Conservation (phyloP, 2,888 invertebrate species). For the Leptodirus hochenwartii region DNA sequence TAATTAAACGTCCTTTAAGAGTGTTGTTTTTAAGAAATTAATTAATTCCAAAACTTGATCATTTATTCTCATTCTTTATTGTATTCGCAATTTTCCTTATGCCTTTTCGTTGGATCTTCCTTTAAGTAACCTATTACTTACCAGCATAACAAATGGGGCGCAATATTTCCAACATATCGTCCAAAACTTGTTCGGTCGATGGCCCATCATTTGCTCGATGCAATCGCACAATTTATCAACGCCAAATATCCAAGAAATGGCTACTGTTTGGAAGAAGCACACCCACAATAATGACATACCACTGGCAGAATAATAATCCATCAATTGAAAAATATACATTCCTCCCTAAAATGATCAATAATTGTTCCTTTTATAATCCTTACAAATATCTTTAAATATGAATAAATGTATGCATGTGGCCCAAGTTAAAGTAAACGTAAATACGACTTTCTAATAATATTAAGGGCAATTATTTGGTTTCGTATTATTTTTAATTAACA, state of each 20-base stretch:
- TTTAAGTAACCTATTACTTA: conserved; percentile 21
- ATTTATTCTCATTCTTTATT: too few species aligned
- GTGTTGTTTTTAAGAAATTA: too few species aligned
- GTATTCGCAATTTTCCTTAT: conserved; percentile 7
- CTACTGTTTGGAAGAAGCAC: conserved; percentile 40
- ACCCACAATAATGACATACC: conserved; percentile 41
- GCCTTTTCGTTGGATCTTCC: background rate
- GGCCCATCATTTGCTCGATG: conserved; percentile 43
- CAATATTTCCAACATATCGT: conserved; percentile 39
- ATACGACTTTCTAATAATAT: background rate
- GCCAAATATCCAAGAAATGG: conserved; percentile 40
- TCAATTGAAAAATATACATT: conserved; percentile 78
- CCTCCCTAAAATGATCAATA: conserved; percentile 44
- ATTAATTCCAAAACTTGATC: too few species aligned
- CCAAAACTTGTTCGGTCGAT: conserved; percentile 33
- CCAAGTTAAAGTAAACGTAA: conserved; percentile 3
- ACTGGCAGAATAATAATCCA: conserved; percentile 52
- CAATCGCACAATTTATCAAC: conserved; percentile 38
- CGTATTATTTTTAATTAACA: conserved; percentile 2
- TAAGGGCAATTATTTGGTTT: background rate
- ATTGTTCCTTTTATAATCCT: conserved; percentile 2
- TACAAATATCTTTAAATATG: background rate
- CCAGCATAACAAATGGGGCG: conserved; percentile 39
- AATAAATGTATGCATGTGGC: background rate
- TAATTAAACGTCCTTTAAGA: too few species aligned